Base-by-base conservation (phyloP, 1,140 invertebrate genomes). In the Philaenus spumarius region DNA sequence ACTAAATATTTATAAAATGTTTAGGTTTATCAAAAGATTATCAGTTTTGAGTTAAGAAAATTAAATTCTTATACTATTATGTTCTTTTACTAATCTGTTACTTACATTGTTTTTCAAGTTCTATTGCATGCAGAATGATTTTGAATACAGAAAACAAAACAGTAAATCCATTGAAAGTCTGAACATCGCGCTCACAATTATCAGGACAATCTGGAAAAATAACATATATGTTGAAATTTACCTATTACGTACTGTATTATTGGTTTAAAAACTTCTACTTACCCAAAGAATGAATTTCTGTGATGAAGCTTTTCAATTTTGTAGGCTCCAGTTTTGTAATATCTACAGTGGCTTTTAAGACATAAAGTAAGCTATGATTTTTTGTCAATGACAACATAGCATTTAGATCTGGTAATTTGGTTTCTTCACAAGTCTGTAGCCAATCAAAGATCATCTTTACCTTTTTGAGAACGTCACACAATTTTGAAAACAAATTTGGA, bases 361-460 rank as follows among this genome's bases (percentile, higher is more conserved):
- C 34, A 39, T 53, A 26, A 2, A 53, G 30, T 17, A 35, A 11
- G 24, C 50, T 53, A 34, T 53, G 50, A 19, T 39, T 53, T 6
- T 12, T 3, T 14, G 50, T 39, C 34, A 53, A 17, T 15, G 50
- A 53, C 20, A 53, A 17, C 50, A 53, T 53, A 2, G 19, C 50
- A 35, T 53, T 53, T 2, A 53, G 15, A 17, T 53, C 50, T 2
- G 50, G 50, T 4, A 53, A 34, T 11, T 30, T 11, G 15, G 17
- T 23, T 22, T 11, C 14, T 2, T 5, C 50, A 19, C 23, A n/a
- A n/a, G 22, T 17, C 7, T 35, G 30, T 35, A 37, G 19, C 34
- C 50, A 53, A 26, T 53, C 50, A n/a, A 20, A 26, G 30, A 37
- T 19, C 34, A 14, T 35, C 35, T 53, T 53, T 35, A 53, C 26